Conservation (phyloP, 2,113 vertebrate species). For the Vidua macroura region DNA sequence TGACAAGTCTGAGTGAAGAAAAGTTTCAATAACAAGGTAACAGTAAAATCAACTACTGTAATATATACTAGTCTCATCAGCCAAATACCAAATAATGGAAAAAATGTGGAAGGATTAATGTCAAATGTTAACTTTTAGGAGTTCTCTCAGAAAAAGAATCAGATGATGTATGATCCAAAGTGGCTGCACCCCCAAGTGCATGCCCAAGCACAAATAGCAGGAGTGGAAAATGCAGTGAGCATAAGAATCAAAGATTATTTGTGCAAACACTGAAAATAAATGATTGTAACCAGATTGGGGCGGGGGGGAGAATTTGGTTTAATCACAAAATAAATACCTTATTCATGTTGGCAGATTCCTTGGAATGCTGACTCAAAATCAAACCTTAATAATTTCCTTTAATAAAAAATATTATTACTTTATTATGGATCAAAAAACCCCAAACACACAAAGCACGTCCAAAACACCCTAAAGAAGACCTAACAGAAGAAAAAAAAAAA, state of each 20-base stretch:
- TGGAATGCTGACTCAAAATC: background rate
- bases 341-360: background rate
- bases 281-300: background rate
- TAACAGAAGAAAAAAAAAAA: too few species aligned
- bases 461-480: background rate
- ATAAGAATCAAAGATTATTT: background rate
- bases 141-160: background rate
- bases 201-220: background rate
- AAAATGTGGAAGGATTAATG: background rate
- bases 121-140: background rate
- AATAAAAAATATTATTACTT: background rate
- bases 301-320: background rate
- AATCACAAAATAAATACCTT: background rate
- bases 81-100: background rate
- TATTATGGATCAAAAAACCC: rapidly evolving
- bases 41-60: background rate
- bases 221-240: background rate
- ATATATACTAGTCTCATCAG: background rate
- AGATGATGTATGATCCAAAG: background rate
- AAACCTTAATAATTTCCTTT: background rate
- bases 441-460: background rate
- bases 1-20: background rate
- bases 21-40: background rate
- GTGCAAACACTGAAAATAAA: background rate
- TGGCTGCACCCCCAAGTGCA: background rate